Evolutionary conservation across 2,888 invertebrate genomes (phyloP).

Genomic region (Cylindroiulus punctatus): DNA sequence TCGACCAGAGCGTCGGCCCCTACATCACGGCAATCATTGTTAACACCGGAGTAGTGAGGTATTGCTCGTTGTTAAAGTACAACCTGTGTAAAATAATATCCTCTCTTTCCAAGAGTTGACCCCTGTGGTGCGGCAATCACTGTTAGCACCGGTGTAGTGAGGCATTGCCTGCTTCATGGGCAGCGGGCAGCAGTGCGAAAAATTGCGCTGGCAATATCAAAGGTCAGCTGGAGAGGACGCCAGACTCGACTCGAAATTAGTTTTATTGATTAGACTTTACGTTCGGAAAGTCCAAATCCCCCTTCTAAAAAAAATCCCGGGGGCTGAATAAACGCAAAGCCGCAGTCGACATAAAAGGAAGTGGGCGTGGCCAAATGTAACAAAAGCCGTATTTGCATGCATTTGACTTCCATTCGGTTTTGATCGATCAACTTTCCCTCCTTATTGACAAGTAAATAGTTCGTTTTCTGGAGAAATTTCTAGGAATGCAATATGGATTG

Average conservation of each 20-base stretch:
- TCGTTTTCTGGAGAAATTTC: constrained; percentile 42
- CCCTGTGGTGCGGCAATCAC: background rate
- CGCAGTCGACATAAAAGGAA: background rate
- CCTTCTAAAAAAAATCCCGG: background rate
- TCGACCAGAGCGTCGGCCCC: too few species aligned
- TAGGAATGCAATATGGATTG: constrained; percentile 38
- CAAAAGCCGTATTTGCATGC: constrained; percentile 29
- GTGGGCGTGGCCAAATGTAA: constrained; percentile 14
- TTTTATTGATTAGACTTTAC: constrained; percentile 7
- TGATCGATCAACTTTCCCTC: constrained; percentile 26
- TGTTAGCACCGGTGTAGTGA: background rate
- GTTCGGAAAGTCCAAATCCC: background rate
- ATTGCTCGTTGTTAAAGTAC: too few species aligned
- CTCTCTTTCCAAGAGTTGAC: too few species aligned
- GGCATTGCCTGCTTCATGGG: background rate
- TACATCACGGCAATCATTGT: too few species aligned
- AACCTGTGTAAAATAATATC: too few species aligned
- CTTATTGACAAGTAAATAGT: constrained; percentile 42
- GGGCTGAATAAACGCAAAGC: constrained; percentile 2
- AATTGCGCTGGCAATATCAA: background rate
- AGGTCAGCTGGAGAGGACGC: background rate
- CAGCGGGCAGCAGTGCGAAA: background rate
- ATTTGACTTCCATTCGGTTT: constrained; percentile 31
- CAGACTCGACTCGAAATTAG: background rate
- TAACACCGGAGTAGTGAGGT: too few species aligned